Conservation (phyloP, 2,113 vertebrate genomes). For the Sebastes fasciatus region DNA sequence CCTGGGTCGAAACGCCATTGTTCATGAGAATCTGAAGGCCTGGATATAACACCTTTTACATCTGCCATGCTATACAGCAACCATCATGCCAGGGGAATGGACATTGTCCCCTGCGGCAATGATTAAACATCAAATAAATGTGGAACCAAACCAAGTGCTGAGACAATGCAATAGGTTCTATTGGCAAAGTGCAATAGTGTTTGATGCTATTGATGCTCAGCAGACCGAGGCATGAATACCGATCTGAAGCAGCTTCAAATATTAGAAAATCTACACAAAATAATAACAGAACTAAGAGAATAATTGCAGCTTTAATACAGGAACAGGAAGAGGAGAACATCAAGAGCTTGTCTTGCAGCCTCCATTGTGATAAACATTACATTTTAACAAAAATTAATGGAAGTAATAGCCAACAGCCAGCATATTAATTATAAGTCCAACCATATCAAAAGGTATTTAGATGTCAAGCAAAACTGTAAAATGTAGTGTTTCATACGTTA, state of each 20-base stretch:
- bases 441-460: background rate
- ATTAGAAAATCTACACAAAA: conserved; percentile 15
- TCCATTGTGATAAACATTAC: conserved; percentile 1
- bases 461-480: conserved; percentile 4
- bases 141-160: conserved; percentile 73
- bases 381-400: background rate
- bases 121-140: conserved; percentile 60
- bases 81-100: conserved; percentile 78
- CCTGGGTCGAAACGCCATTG: conserved; percentile 23
- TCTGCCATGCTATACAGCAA: conserved; percentile 81
- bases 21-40: conserved; percentile 44
- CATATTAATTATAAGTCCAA: background rate
- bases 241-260: conserved; percentile 62
- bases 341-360: background rate
- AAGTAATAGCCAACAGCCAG: background rate
- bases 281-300: background rate
- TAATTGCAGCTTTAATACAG: background rate
- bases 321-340: background rate
- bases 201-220: conserved; percentile 68
- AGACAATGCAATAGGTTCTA: conserved; percentile 75
- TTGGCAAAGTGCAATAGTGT: conserved; percentile 69
- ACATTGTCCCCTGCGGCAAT: conserved; percentile 59
- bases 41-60: conserved; percentile 75
- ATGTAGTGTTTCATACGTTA: background rate
- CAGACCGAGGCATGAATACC: conserved; percentile 69